A percentile compares a stretch with the other conserved stretches of the same genome.
phyloP scores from a whole-genome alignment of 1,140 invertebrate species.

The Protaetia brevitarsis region DNA sequence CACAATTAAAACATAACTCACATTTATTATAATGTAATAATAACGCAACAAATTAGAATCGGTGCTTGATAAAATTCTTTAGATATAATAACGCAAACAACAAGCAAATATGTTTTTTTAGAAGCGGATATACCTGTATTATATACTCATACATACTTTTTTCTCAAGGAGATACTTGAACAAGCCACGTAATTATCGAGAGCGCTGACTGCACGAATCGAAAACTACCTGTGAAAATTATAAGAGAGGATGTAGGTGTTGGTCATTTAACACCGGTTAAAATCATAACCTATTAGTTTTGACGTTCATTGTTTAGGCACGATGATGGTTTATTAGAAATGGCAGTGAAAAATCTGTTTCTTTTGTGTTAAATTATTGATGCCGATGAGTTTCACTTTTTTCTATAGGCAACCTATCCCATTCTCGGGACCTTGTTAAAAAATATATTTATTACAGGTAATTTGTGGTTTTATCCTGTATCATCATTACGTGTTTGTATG shows the following conservation, averaged over 20 bases:
- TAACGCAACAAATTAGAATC: no score
- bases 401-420: not conserved
- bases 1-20: no score
- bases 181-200: not conserved
- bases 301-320: conserved; percentile 15
- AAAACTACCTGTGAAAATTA: conserved; percentile 13
- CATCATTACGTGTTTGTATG: no score
- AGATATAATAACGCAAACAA: no score
- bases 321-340: conserved; percentile 21
- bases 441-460: conserved; percentile 13
- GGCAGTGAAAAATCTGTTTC: conserved; percentile 16
- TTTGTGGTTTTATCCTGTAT: conserved; percentile 13
- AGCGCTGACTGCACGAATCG: not conserved
- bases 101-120: no score
- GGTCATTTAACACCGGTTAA: conserved; percentile 20
- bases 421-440: conserved; percentile 2
- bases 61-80: no score
- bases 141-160: no score
- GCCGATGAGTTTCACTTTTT: conserved; percentile 21
- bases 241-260: not conserved
- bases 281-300: conserved; percentile 23
- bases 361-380: conserved; percentile 21
- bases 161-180: not conserved
- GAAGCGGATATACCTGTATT: no score
- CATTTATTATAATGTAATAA: no score